Base-by-base conservation (phyloP, 2,797 vertebrate genomes). In the Triplophysa yarkandensis region DNA sequence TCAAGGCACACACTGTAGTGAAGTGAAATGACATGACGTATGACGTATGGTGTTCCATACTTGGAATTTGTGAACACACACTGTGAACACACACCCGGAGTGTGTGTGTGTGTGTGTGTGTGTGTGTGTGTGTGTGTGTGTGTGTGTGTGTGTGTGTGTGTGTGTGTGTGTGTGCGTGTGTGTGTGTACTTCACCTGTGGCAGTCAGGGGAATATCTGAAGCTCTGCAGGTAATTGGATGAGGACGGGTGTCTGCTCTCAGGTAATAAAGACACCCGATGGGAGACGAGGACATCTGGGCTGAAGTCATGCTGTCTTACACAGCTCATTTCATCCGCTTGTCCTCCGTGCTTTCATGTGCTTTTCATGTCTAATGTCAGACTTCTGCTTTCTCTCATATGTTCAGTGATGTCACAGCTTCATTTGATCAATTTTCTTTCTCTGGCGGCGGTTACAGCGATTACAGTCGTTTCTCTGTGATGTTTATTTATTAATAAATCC, bases 161-260 rank as follows among this genome's bases (percentile, higher is more conserved):
- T n/a, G n/a, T n/a, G 62, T 74, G 71, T 60, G n/a, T 71, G 11
- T 68, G 57, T 67, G 32, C 21, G 32, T 8, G 25, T 54, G 52
- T 13, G 44, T 72, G 50, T 27, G 39, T 67, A 43, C 41, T 74
- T 74, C 74, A 41, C 66, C 43, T 68, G 76, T 46, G 43, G 17
- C 44, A 46, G 46, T 44, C 43, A 19, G 39, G 50, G 71, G 46
- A 57, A 60, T 66, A 46, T 80, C 61, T 68, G 52, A 69, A 34
- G 14, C 44, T 21, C 57, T 27, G 60, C 64, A 68, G 76, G 74
- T 84, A 80, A 82, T 84, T 81, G 77, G 78, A 54, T 80, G 36
- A 77, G 77, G 60, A 78, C 74, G 74, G 50, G 58, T 60, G 65
- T 61, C 70, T 48, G 28, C 64, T 55, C 58, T 34, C 43, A 79